Conservation (phyloP, 2,113 vertebrate species). For the Xyrauchen texanus region DNA sequence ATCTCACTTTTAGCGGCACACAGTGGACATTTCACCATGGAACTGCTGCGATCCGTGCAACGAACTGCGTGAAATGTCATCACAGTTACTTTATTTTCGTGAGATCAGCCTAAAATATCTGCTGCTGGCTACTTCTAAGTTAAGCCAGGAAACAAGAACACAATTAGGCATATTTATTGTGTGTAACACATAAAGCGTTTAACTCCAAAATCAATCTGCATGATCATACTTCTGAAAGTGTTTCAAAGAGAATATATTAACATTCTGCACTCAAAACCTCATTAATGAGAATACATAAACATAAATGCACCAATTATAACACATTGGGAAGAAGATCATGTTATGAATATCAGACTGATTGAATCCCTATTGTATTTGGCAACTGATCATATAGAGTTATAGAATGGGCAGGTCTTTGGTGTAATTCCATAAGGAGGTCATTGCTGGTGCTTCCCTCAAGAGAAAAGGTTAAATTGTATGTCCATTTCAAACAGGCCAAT, state of each 20-base stretch:
- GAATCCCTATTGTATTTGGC: neutral
- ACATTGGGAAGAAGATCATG: neutral
- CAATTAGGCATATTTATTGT: no score
- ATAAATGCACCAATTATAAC: constrained; percentile 1
- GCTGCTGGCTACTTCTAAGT: no score
- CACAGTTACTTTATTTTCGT: no score
- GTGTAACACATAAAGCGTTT: no score
- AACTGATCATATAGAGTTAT: neutral
- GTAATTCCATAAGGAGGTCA: constrained; percentile 1
- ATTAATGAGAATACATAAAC: constrained; percentile 12
- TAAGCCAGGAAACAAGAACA: no score
- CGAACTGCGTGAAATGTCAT: no score
- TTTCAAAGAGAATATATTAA: neutral
- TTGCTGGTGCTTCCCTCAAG: neutral
- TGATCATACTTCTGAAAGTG: neutral
- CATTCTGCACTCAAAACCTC: neutral
- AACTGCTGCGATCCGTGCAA: no score
- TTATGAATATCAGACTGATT: neutral
- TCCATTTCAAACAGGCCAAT: constrained; percentile 13
- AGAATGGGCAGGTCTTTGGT: neutral
- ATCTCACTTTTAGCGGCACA: no score
- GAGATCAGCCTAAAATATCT: no score
- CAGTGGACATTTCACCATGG: no score
- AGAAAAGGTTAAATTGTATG: constrained; percentile 16
- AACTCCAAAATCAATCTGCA: no score